A percentile compares a stretch with the other conserved stretches of the same genome.
Conservation (phyloP, 1,140 invertebrate genomes). For the Achatina immaculata region DNA sequence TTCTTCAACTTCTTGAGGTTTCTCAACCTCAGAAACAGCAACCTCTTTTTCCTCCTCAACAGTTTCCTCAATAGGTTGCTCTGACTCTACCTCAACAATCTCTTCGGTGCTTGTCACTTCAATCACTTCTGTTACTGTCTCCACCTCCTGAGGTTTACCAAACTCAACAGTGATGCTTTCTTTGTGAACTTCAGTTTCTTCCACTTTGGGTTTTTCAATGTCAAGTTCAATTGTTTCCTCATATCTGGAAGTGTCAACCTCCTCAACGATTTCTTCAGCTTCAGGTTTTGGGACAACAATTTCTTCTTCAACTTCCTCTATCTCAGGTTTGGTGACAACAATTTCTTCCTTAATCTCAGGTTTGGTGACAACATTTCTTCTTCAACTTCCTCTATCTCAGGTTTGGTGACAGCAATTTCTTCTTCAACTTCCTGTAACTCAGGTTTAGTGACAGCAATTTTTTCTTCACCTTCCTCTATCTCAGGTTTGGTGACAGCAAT, state of each 20-base stretch:
- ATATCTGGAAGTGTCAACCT: too few species aligned
- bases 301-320: background rate
- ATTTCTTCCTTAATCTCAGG: conserved; percentile 18
- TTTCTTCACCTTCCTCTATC: conserved; percentile 21
- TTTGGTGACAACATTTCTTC: background rate
- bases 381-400: conserved; percentile 26
- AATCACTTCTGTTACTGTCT: too few species aligned
- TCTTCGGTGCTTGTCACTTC: too few species aligned
- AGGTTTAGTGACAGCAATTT: background rate
- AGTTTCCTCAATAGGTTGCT: background rate
- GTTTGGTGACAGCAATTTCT: conserved; percentile 27
- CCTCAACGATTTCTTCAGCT: background rate
- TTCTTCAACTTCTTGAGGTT: too few species aligned
- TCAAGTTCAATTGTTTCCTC: too few species aligned
- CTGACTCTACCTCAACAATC: too few species aligned
- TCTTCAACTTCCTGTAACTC: conserved; percentile 24
- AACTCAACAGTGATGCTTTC: conserved; percentile 25
- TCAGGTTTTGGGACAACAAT: conserved; percentile 36
- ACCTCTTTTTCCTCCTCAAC: conserved; percentile 23
- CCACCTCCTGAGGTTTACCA: conserved; percentile 27
- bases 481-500: conserved; percentile 35
- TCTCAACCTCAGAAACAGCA: background rate
- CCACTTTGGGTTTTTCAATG: background rate
- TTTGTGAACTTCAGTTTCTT: background rate
- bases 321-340: background rate